A percentile compares a stretch with the other conserved stretches of the same genome.
These are phyloP conservation scores for Oceanodroma leucorhoa DNA, from an alignment of 2,797 vertebrate species.

Conservation along the genomic window DNA sequence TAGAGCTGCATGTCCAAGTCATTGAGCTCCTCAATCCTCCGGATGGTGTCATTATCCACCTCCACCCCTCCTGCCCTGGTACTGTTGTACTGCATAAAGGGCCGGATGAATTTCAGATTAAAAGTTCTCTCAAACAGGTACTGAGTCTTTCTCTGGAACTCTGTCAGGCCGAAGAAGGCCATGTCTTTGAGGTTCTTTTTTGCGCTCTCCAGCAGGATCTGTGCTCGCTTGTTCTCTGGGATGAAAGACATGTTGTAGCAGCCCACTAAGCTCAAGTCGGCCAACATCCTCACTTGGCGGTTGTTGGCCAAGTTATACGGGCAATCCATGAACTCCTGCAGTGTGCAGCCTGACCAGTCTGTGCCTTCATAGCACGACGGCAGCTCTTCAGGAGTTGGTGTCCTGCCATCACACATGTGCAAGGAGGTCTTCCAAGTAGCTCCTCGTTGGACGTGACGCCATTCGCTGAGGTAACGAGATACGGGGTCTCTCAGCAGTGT, in stretches of 20 bases:
- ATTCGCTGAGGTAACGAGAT: slow-evolving; percentile 97
- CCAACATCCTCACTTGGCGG: slow-evolving; percentile 94
- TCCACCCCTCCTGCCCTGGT: slow-evolving; percentile 94
- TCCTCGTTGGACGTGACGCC: slow-evolving; percentile 95
- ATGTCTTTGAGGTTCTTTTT: slow-evolving; percentile 98
- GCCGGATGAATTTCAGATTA: slow-evolving; percentile 94
- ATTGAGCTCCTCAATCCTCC: slow-evolving; percentile 95
- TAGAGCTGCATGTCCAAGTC: slow-evolving; percentile 97
- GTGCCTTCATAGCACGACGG: slow-evolving; percentile 95
- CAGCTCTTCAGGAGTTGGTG: slow-evolving; percentile 93
- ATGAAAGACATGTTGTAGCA: slow-evolving; percentile 99
- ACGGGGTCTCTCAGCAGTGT: slow-evolving; percentile 94
- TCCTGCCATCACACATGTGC: slow-evolving; percentile 97
- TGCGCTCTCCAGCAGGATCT: slow-evolving; percentile 93
- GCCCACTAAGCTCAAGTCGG: slow-evolving; percentile 94
- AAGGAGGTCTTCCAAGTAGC: slow-evolving; percentile 98
- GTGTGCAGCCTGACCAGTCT: slow-evolving; percentile 95
- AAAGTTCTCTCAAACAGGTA: slow-evolving; percentile 98
- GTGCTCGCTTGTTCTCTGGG: slow-evolving; percentile 91
- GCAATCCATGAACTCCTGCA: slow-evolving; percentile 98
- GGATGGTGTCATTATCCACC: slow-evolving; percentile 89
- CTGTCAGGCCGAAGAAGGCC: slow-evolving; percentile 97
- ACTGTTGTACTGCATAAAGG: slow-evolving; percentile 99
- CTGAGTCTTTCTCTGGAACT: slow-evolving; percentile 99
- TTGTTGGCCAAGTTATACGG: slow-evolving; percentile 97